phyloP scores from a whole-genome alignment of 2,888 invertebrate species.

The Lasioglossum marginatum region DNA sequence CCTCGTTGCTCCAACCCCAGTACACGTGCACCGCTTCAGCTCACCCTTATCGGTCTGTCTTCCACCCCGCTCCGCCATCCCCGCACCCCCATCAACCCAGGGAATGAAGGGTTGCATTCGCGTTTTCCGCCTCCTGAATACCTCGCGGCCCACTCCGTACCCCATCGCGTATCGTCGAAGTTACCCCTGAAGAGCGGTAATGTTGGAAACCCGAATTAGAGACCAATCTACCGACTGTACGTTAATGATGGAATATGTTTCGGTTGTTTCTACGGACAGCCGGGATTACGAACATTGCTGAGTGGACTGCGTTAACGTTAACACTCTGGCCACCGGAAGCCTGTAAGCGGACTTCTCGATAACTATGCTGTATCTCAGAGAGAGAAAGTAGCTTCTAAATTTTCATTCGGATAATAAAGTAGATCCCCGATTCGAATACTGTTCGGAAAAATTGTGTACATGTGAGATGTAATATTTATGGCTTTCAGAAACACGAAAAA shows the following conservation, averaged over 20 bases:
- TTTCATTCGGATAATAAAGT: too few relatives aligned
- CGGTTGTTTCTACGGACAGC: too few relatives aligned
- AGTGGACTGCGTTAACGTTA: too few relatives aligned
- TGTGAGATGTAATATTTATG: too few relatives aligned
- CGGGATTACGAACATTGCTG: too few relatives aligned
- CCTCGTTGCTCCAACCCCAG: background rate
- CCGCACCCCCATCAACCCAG: background rate
- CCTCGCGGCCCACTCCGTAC: background rate
- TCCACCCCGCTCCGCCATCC: background rate
- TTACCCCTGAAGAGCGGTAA: conserved; percentile 8
- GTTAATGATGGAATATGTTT: background rate
- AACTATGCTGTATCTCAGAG: too few relatives aligned
- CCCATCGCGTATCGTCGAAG: conserved; percentile 39
- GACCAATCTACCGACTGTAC: background rate
- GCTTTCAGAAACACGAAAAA: too few relatives aligned
- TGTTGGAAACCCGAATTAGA: background rate
- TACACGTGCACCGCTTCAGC: conserved; percentile 17
- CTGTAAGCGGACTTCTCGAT: too few relatives aligned
- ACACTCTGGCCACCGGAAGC: too few relatives aligned
- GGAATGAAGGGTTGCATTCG: conserved; percentile 23
- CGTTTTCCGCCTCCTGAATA: conserved; percentile 21
- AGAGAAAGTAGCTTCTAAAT: too few relatives aligned
- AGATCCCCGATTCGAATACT: too few relatives aligned
- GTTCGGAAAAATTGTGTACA: too few relatives aligned
- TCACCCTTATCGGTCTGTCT: conserved; percentile 18